Evolutionary conservation across 2,113 vertebrate genomes (phyloP).

Genomic region (Dinomys branickii): DNA sequence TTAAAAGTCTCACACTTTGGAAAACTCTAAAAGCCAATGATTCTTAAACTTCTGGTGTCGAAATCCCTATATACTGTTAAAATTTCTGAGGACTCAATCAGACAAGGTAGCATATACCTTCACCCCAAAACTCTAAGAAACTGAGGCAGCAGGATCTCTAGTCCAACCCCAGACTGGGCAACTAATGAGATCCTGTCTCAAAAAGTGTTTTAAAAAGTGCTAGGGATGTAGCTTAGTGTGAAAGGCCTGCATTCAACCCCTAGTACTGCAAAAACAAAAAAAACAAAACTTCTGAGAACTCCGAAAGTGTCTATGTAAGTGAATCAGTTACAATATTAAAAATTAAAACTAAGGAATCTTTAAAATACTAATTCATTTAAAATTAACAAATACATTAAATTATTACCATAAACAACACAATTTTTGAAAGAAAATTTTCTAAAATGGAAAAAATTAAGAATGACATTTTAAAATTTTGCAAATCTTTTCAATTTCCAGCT

Average conservation of each 20-base stretch:
- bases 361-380: conserved; percentile 26
- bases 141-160: not conserved
- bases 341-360: conserved; percentile 32
- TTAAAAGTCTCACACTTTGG: not conserved
- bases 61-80: not conserved
- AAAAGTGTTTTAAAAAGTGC: not conserved
- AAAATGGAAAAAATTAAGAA: not conserved
- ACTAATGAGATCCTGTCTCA: not conserved
- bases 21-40: conserved; percentile 6
- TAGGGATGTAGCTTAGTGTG: not conserved
- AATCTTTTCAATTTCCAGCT: conserved; percentile 2
- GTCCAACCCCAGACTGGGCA: not conserved
- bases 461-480: not conserved
- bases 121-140: not conserved
- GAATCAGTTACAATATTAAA: not conserved
- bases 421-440: conserved; percentile 15
- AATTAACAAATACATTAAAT: not conserved
- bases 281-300: not conserved
- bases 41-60: not conserved
- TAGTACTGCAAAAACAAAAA: not conserved
- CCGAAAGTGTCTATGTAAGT: not conserved
- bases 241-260: not conserved
- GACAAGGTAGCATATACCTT: not conserved
- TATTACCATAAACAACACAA: not conserved
- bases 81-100: not conserved